A percentile compares a stretch with the other conserved stretches of the same genome.
Conservation (phyloP, 2,888 invertebrate species). For the Bombyx huttoni region DNA sequence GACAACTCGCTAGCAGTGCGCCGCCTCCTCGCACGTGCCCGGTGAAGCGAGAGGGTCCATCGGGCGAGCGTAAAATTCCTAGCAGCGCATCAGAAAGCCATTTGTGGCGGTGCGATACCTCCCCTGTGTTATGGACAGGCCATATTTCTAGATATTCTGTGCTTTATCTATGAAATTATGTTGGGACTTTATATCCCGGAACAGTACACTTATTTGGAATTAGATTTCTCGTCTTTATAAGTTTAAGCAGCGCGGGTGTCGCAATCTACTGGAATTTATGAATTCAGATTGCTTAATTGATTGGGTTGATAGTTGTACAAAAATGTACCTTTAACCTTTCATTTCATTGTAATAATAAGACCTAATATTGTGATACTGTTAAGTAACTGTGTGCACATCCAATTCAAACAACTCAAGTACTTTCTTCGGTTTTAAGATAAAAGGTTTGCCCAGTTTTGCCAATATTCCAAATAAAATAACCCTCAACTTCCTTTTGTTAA, state of each 20-base stretch:
- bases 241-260: too few species aligned
- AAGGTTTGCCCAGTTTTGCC: background rate
- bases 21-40: background rate
- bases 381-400: too few species aligned
- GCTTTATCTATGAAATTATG: background rate
- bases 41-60: constrained; percentile 1
- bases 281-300: too few species aligned
- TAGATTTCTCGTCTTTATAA: too few species aligned
- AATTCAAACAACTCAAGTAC: background rate
- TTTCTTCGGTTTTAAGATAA: background rate
- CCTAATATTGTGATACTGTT: too few species aligned
- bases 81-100: constrained; percentile 2
- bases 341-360: too few species aligned
- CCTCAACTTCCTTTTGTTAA: background rate
- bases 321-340: too few species aligned
- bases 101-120: constrained; percentile 1
- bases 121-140: background rate
- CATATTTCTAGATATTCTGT: background rate
- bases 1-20: background rate
- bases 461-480: background rate
- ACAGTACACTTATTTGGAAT: too few species aligned
- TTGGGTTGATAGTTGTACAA: too few species aligned
- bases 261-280: too few species aligned
- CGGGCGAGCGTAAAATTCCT: constrained; percentile 2
- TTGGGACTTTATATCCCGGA: too few species aligned